Evolutionary conservation across 2,113 vertebrate genomes (phyloP).

Genomic region (Lipotes vexillifer): DNA sequence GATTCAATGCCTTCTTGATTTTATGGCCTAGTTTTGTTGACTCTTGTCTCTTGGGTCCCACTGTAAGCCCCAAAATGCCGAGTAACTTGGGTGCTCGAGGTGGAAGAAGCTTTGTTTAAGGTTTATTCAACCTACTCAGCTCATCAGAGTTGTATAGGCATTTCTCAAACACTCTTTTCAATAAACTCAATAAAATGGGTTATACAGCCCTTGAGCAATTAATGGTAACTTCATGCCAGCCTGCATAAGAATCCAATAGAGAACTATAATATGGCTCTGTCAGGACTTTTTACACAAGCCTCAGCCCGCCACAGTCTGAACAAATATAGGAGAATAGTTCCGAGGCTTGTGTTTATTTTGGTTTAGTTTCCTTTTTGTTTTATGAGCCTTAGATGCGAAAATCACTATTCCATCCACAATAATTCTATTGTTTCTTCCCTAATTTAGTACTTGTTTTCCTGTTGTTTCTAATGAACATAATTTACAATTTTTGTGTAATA

Average conservation of each 20-base stretch:
- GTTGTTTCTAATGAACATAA: neutral
- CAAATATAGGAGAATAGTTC: neutral
- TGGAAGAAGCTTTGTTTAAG: slow-evolving; percentile 67
- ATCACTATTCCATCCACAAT: neutral
- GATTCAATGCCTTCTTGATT: slow-evolving; percentile 72
- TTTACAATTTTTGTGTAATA: neutral
- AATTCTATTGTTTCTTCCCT: neutral
- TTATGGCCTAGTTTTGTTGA: slow-evolving; percentile 72
- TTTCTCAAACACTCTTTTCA: slow-evolving; percentile 66
- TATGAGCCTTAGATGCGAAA: neutral
- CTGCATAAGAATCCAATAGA: slow-evolving; percentile 36
- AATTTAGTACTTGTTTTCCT: neutral
- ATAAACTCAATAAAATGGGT: slow-evolving; percentile 56
- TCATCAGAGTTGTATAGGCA: slow-evolving; percentile 55
- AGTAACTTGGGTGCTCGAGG: slow-evolving; percentile 56
- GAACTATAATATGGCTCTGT: neutral
- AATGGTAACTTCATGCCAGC: slow-evolving; percentile 49
- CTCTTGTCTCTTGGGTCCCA: slow-evolving; percentile 70
- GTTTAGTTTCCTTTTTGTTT: neutral
- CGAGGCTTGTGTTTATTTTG: neutral
- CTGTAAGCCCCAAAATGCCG: slow-evolving; percentile 64
- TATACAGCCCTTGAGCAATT: slow-evolving; percentile 59
- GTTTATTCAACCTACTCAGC: slow-evolving; percentile 75
- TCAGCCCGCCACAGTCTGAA: neutral
- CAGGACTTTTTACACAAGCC: neutral